Percentiles rank a stretch among this genome's conserved stretches.
Conservation (phyloP, 1,140 invertebrate species). For the Orius insidiosus region DNA sequence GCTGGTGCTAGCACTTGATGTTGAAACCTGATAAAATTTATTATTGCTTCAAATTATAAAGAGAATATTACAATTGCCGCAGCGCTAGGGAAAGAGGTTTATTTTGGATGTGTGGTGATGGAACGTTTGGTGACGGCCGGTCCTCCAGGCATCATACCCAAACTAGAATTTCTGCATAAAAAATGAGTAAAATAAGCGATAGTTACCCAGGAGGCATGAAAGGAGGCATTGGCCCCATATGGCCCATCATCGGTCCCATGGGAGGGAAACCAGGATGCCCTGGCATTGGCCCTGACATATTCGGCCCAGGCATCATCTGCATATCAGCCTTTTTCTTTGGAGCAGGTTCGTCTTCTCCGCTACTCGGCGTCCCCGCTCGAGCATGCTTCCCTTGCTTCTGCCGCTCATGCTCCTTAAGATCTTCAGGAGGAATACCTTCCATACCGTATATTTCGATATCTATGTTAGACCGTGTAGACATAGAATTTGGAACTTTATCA, state of each 20-base stretch:
- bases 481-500: constrained; percentile 97
- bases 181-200: constrained; percentile 1
- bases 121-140: constrained; percentile 28
- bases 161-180: constrained; percentile 25
- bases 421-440: constrained; percentile 83
- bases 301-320: constrained; percentile 30
- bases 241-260: constrained; percentile 48
- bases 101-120: constrained; percentile 21
- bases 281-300: constrained; percentile 33
- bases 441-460: constrained; percentile 99
- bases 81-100: constrained; percentile 61
- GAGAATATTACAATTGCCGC: constrained; percentile 32
- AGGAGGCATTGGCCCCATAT: constrained; percentile 45
- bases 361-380: constrained; percentile 33
- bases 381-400: constrained; percentile 20
- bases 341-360: constrained; percentile 60
- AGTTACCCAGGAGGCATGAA: constrained; percentile 44
- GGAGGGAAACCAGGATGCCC: constrained; percentile 37
- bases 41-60: too few species aligned
- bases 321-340: constrained; percentile 54
- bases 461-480: constrained; percentile 94
- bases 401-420: constrained; percentile 16
- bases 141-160: constrained; percentile 26
- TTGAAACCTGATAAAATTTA: too few species aligned
- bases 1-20: constrained; percentile 34